phyloP scores from a whole-genome alignment of 2,797 vertebrate species.

The Cephalopachus bancanus region DNA sequence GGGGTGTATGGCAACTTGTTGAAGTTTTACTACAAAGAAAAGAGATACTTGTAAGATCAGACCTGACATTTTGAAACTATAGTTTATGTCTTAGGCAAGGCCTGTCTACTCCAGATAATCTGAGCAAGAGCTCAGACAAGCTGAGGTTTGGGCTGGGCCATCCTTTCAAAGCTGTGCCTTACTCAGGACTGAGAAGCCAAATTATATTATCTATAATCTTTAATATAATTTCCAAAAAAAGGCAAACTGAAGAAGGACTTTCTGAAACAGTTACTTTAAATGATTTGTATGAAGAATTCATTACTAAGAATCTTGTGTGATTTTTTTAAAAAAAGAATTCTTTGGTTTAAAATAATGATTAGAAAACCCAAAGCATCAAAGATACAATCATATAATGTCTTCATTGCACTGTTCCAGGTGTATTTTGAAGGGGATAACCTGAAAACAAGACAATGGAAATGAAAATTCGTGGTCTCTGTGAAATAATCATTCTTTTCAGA shows the following conservation, averaged over 20 bases:
- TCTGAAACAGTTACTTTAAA: slow-evolving; percentile 59
- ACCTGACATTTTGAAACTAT: background rate
- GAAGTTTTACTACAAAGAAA: background rate
- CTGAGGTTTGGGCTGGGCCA: background rate
- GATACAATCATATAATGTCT: background rate
- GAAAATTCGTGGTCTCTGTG: background rate
- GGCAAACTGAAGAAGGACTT: slow-evolving; percentile 48
- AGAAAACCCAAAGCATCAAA: slow-evolving; percentile 15
- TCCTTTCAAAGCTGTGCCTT: slow-evolving; percentile 28
- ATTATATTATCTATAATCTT: slow-evolving; percentile 66
- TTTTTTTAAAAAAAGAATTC: background rate
- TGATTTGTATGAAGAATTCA: slow-evolving; percentile 68
- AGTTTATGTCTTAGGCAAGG: background rate
- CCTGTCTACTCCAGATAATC: background rate
- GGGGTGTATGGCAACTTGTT: background rate
- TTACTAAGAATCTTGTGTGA: slow-evolving; percentile 40
- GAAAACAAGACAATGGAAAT: slow-evolving; percentile 47
- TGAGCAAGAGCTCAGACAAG: background rate
- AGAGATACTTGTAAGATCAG: background rate
- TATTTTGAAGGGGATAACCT: slow-evolving; percentile 52
- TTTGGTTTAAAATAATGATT: slow-evolving; percentile 58
- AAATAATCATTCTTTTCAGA: slow-evolving; percentile 10
- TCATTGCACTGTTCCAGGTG: slow-evolving; percentile 11
- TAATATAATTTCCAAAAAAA: slow-evolving; percentile 65
- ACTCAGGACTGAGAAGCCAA: slow-evolving; percentile 52